These are phyloP conservation scores for Phocoena sinus DNA, from an alignment of 2,113 vertebrate genomes.

Conservation along the genomic window DNA sequence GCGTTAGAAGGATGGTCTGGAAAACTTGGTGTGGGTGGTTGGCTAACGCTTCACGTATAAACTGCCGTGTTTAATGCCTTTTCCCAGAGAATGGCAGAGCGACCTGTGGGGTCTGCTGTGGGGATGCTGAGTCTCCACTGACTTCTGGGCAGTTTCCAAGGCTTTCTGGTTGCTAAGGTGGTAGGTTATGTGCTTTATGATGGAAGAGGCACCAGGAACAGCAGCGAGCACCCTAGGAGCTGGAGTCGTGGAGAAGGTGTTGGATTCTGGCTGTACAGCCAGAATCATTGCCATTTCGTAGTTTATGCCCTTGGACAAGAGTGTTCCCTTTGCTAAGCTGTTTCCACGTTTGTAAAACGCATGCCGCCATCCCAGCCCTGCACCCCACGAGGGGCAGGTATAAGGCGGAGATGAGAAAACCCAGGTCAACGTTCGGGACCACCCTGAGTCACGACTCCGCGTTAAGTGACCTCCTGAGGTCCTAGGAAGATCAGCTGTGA, in stretches of 20 bases:
- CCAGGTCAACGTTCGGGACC: fast-evolving
- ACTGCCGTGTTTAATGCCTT: fast-evolving
- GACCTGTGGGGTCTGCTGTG: fast-evolving
- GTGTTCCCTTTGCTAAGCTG: fast-evolving
- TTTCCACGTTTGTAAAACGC: fast-evolving
- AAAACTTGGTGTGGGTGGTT: fast-evolving
- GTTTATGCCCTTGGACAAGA: fast-evolving
- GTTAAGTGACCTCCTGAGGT: not conserved
- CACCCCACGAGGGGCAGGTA: fast-evolving
- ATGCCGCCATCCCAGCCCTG: not conserved
- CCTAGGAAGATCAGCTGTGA: fast-evolving
- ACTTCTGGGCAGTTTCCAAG: not conserved
- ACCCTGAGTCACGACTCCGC: fast-evolving
- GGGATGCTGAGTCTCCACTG: not conserved
- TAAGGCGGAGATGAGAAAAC: fast-evolving
- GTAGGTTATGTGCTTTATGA: fast-evolving
- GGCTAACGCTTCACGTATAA: fast-evolving
- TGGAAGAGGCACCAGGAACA: fast-evolving
- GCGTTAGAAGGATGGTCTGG: not conserved
- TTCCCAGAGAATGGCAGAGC: not conserved
- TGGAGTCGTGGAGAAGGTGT: fast-evolving
- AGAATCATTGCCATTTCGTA: fast-evolving
- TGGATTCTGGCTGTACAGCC: fast-evolving
- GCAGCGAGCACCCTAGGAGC: fast-evolving
- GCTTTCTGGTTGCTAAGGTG: not conserved